phyloP scores from a whole-genome alignment of 2,888 invertebrate species.

The Amaurobius ferox region DNA sequence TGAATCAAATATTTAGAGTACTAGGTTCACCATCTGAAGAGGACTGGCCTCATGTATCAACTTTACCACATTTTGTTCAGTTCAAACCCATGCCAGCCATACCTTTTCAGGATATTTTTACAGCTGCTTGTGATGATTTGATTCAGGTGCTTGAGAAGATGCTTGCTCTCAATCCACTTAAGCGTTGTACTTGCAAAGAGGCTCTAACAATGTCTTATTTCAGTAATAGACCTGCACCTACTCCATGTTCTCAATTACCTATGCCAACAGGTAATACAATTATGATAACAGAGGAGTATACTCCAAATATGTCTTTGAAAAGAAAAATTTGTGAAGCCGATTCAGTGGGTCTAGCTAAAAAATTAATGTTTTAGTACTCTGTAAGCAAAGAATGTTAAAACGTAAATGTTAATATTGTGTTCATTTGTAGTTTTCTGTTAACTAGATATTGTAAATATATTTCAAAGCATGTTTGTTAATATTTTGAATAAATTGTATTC shows the following conservation, averaged over 20 bases:
- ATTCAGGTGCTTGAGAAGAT: conserved; percentile 87
- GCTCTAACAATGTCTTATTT: conserved; percentile 94
- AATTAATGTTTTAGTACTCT: conserved; percentile 26
- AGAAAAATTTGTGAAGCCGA: conserved; percentile 23
- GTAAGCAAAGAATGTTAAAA: too few species aligned
- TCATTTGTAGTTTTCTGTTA: too few species aligned
- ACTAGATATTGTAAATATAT: too few species aligned
- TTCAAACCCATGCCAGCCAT: conserved; percentile 91
- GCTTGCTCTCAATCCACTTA: conserved; percentile 88
- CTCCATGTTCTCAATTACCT: conserved; percentile 89
- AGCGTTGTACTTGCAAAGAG: conserved; percentile 79
- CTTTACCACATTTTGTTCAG: conserved; percentile 91
- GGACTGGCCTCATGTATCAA: conserved; percentile 85
- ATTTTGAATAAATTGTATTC: too few species aligned
- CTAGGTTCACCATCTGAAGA: conserved; percentile 95
- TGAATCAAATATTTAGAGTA: conserved; percentile 95
- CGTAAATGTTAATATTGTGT: too few species aligned
- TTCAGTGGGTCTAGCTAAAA: conserved; percentile 34
- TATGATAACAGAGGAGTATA: conserved; percentile 23
- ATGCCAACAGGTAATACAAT: conserved; percentile 81
- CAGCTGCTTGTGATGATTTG: conserved; percentile 95
- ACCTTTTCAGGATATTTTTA: conserved; percentile 93
- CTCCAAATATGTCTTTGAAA: background rate
- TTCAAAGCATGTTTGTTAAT: too few species aligned
- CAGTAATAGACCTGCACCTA: conserved; percentile 91